Conservation (phyloP, 2,888 invertebrate species). For the Drosophila macrothrix region DNA sequence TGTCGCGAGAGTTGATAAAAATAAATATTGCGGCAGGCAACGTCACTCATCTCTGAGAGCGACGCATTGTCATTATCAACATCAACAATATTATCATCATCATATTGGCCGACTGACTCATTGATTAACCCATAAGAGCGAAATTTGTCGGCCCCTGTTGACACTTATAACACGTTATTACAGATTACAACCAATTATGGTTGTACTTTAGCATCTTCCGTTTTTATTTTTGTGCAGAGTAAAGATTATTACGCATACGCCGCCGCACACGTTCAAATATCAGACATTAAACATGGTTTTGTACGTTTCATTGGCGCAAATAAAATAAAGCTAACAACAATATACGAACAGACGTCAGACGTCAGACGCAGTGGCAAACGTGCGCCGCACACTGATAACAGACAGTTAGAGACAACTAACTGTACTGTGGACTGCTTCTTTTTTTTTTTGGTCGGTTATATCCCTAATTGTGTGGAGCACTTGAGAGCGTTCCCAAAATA, state of each 20-base stretch:
- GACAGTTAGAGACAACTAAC: background rate
- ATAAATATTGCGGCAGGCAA: slow-evolving; percentile 47
- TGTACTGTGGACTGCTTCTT: background rate
- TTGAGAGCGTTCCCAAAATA: slow-evolving; percentile 26
- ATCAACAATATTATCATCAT: slow-evolving; percentile 4
- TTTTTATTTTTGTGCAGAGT: slow-evolving; percentile 13
- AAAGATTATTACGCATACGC: slow-evolving; percentile 62
- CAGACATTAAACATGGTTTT: slow-evolving; percentile 47
- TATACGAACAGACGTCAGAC: slow-evolving; percentile 39
- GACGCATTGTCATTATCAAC: slow-evolving; percentile 8
- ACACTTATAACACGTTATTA: slow-evolving; percentile 24
- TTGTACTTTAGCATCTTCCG: slow-evolving; percentile 20
- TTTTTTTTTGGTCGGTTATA: background rate
- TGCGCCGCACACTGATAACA: slow-evolving; percentile 38
- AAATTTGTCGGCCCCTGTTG: slow-evolving; percentile 25
- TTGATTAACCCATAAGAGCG: slow-evolving; percentile 9
- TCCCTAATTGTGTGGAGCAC: slow-evolving; percentile 52
- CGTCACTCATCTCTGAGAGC: slow-evolving; percentile 32
- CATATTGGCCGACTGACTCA: slow-evolving; percentile 41
- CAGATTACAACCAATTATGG: slow-evolving; percentile 27
- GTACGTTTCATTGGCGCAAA: slow-evolving; percentile 16
- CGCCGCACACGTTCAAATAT: slow-evolving; percentile 36
- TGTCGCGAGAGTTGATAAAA: slow-evolving; percentile 18
- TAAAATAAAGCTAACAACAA: slow-evolving; percentile 47
- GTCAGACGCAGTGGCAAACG: slow-evolving; percentile 28